Evolutionary conservation across 2,797 vertebrate genomes (phyloP).

Genomic region (Phalloptychus januarius): DNA sequence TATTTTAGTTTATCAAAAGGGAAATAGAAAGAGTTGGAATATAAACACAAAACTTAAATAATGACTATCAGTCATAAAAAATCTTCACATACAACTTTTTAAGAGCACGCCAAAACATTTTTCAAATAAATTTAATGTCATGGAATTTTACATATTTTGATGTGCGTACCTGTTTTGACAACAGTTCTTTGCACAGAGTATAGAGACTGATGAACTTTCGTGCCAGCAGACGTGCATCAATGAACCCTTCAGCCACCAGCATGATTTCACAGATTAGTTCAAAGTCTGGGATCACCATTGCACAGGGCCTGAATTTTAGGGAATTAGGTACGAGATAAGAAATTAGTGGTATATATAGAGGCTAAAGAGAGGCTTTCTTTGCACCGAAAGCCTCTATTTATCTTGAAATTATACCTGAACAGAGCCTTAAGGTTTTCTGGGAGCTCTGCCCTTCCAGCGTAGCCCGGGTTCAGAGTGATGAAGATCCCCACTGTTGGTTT

Average conservation of each 20-base stretch:
- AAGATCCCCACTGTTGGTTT: conserved; percentile 84
- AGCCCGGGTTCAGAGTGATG: conserved; percentile 84
- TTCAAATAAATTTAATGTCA: neutral
- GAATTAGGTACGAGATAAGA: neutral
- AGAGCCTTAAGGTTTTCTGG: conserved; percentile 85
- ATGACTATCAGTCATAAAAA: neutral
- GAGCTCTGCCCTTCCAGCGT: conserved; percentile 82
- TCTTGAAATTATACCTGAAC: conserved; percentile 74
- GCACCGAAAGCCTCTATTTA: neutral
- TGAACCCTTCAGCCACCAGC: conserved; percentile 83
- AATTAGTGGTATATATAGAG: neutral
- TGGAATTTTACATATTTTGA: neutral
- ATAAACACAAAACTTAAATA: neutral
- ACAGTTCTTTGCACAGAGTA: conserved; percentile 82
- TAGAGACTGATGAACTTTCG: conserved; percentile 87
- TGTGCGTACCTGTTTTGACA: conserved; percentile 82
- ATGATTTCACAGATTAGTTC: conserved; percentile 86
- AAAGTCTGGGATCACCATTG: conserved; percentile 85
- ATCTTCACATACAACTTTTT: neutral
- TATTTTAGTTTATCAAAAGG: neutral
- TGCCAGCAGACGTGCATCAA: conserved; percentile 81
- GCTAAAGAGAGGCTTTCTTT: no score
- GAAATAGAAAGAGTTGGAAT: neutral
- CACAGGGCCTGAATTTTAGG: conserved; percentile 65
- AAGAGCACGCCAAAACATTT: neutral